These are phyloP conservation scores for Prorops nasuta DNA, from an alignment of 1,140 invertebrate genomes.

Conservation along the genomic window DNA sequence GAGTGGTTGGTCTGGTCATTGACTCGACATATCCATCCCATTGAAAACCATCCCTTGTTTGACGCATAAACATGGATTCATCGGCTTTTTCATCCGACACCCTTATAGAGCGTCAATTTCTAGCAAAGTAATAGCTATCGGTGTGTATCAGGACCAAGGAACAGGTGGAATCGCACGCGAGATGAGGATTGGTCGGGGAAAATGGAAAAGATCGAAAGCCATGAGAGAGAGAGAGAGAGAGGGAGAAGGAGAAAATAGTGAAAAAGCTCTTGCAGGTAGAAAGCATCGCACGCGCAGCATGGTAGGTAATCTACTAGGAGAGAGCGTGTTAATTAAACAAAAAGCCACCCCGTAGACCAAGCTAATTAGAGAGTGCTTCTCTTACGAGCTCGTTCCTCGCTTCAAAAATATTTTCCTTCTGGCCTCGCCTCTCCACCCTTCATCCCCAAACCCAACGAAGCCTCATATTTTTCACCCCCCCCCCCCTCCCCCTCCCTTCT, in stretches of 20 bases:
- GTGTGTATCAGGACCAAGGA: background rate
- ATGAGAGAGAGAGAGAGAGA: background rate
- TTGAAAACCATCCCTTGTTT: too few species aligned
- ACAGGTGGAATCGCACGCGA: background rate
- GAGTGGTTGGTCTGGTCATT: background rate
- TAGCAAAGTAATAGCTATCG: constrained; percentile 42
- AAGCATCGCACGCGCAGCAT: constrained; percentile 10
- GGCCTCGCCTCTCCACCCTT: background rate
- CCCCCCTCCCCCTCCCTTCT: background rate
- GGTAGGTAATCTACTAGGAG: constrained; percentile 35
- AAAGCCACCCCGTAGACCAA: constrained; percentile 39
- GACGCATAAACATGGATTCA: too few species aligned
- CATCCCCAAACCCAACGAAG: background rate
- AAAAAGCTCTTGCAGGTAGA: background rate
- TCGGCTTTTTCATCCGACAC: constrained; percentile 33
- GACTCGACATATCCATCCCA: too few species aligned
- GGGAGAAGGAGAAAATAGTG: background rate
- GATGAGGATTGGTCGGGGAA: background rate
- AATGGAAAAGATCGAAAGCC: background rate
- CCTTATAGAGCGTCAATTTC: constrained; percentile 35
- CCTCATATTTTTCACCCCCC: too few species aligned
- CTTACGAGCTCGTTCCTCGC: constrained; percentile 28
- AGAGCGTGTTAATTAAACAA: constrained; percentile 50
- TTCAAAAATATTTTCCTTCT: constrained; percentile 35
- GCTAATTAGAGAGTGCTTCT: constrained; percentile 47